These are phyloP conservation scores for Pterophyllum scalare DNA, from an alignment of 2,113 vertebrate genomes.

Conservation along the genomic window DNA sequence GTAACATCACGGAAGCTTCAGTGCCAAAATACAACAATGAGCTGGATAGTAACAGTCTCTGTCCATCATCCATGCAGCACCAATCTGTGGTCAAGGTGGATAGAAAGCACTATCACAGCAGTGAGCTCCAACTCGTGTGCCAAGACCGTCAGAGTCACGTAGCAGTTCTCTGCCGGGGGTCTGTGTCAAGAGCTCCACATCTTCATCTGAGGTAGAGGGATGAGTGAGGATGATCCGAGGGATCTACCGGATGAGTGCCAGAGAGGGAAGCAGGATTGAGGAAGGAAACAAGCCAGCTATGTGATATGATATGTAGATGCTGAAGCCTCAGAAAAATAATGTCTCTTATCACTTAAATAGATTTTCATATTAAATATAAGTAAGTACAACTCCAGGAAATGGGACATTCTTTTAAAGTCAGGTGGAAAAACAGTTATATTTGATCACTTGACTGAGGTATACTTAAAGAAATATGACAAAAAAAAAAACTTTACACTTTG, in stretches of 20 bases:
- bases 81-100: slow-evolving; percentile 60
- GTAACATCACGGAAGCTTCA: neutral
- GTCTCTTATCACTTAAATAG: neutral
- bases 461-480: neutral
- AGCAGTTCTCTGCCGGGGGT: slow-evolving; percentile 66
- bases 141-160: slow-evolving; percentile 52
- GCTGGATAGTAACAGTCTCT: neutral
- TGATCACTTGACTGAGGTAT: neutral
- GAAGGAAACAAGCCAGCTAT: neutral
- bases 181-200: slow-evolving; percentile 79
- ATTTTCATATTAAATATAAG: neutral
- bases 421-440: neutral
- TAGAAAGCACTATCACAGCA: slow-evolving; percentile 80
- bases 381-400: neutral
- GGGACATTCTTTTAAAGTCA: neutral
- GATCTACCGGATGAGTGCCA: slow-evolving; percentile 77
- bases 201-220: slow-evolving; percentile 88
- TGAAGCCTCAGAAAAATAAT: neutral
- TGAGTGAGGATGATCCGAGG: slow-evolving; percentile 87
- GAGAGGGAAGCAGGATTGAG: slow-evolving; percentile 1
- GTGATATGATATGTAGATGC: neutral
- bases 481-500: neutral
- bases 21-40: neutral
- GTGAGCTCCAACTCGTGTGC: slow-evolving; percentile 55
- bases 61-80: neutral